Percentiles rank a stretch among this genome's conserved stretches.
These are phyloP conservation scores for Epizoanthus illoricatus DNA, from an alignment of 92 coral and sea anemone genomes.

Conservation along the genomic window DNA sequence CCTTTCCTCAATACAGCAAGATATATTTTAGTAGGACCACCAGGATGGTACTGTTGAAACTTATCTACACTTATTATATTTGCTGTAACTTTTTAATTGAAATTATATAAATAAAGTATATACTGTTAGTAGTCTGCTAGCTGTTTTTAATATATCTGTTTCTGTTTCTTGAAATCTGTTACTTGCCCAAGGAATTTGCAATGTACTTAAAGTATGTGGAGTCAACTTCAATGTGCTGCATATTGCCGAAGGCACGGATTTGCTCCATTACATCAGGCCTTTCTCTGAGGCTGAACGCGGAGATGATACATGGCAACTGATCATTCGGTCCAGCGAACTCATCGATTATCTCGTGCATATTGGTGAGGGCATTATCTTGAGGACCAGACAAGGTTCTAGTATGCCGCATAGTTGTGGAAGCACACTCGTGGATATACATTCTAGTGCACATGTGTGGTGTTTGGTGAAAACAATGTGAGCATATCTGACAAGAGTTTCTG, in stretches of 20 bases:
- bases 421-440: neutral
- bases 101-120: too few species aligned
- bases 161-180: neutral
- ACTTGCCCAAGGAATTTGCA: neutral
- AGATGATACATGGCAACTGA: neutral
- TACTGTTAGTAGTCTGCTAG: neutral
- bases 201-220: neutral
- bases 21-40: too few species aligned
- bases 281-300: conserved; percentile 30
- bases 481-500: neutral
- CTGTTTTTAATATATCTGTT: neutral
- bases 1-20: too few species aligned
- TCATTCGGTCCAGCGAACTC: conserved; percentile 30
- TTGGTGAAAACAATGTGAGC: neutral
- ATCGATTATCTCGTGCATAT: conserved; percentile 10
- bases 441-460: neutral
- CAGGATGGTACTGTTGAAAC: too few species aligned
- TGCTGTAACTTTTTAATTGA: too few species aligned
- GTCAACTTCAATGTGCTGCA: conserved; percentile 22
- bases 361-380: neutral
- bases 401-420: neutral
- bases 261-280: conserved; percentile 36
- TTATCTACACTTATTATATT: too few species aligned
- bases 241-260: conserved; percentile 2
- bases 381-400: neutral